Conservation (phyloP, 2,888 invertebrate genomes). For the Drosophila anceps region DNA sequence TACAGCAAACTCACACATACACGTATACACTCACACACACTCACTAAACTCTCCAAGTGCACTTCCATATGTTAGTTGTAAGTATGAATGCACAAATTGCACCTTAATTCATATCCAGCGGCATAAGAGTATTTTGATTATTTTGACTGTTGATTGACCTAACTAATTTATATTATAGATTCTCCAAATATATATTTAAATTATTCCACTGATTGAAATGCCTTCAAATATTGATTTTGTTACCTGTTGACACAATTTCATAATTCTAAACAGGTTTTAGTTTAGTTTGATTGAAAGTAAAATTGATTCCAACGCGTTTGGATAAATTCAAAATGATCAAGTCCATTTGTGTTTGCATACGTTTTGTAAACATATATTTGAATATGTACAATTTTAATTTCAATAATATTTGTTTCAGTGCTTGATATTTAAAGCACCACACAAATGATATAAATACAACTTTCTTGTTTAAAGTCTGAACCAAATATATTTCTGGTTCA, state of each 20-base stretch:
- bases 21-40: constrained; percentile 3
- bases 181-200: not conserved
- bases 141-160: constrained; percentile 13
- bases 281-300: constrained; percentile 6
- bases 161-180: not conserved
- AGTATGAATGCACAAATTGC: not conserved
- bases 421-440: not conserved
- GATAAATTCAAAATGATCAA: not conserved
- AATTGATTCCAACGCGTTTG: not conserved
- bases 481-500: not conserved
- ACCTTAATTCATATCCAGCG: constrained; percentile 7
- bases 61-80: constrained; percentile 7
- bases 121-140: constrained; percentile 16
- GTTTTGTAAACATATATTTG: not conserved
- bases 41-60: constrained; percentile 1
- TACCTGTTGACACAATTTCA: constrained; percentile 8
- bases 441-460: too few relatives aligned
- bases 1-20: constrained; percentile 30
- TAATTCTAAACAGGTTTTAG: constrained; percentile 6
- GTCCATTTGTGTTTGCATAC: not conserved
- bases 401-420: not conserved
- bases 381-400: not conserved
- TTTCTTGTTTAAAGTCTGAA: too few relatives aligned
- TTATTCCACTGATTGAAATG: not conserved
- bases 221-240: not conserved